Percentiles rank a stretch among this genome's conserved stretches.
Evolutionary conservation across 2,888 invertebrate species (phyloP).

Genomic region (Metallyticus violacea): DNA sequence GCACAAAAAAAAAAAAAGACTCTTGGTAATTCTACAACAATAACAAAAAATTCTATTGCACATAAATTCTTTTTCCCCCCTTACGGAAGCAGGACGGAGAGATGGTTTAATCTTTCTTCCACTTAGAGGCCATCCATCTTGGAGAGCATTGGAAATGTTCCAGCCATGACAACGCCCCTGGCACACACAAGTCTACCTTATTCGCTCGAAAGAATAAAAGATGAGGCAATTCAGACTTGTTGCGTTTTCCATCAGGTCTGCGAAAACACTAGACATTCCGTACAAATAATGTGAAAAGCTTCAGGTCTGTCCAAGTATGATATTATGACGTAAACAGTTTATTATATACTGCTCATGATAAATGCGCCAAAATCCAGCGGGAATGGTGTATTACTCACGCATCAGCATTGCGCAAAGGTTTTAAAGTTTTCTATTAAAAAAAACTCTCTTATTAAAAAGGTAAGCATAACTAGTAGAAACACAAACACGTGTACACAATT

Average conservation of each 20-base stretch:
- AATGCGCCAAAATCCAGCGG: too few relatives aligned
- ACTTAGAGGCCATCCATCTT: background rate
- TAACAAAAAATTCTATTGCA: background rate
- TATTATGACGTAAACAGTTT: too few relatives aligned
- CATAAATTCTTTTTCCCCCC: background rate
- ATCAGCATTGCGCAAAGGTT: too few relatives aligned
- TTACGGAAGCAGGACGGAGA: background rate
- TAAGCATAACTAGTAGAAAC: too few relatives aligned
- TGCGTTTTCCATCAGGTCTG: background rate
- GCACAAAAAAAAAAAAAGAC: background rate
- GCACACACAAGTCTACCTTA: background rate
- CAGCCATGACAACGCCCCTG: background rate
- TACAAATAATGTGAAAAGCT: too few relatives aligned
- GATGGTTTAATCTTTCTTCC: background rate
- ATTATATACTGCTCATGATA: too few relatives aligned
- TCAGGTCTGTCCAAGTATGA: too few relatives aligned
- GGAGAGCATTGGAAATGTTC: background rate
- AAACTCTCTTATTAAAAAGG: too few relatives aligned
- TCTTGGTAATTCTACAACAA: too few relatives aligned
- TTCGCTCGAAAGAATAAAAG: background rate
- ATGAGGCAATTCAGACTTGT: background rate
- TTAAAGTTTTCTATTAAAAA: too few relatives aligned
- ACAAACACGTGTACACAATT: too few relatives aligned
- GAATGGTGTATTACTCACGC: too few relatives aligned
- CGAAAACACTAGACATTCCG: background rate